Percentiles rank a stretch among this genome's conserved stretches.
phyloP scores from a whole-genome alignment of 2,113 vertebrate genomes.

The Osmerus eperlanus region DNA sequence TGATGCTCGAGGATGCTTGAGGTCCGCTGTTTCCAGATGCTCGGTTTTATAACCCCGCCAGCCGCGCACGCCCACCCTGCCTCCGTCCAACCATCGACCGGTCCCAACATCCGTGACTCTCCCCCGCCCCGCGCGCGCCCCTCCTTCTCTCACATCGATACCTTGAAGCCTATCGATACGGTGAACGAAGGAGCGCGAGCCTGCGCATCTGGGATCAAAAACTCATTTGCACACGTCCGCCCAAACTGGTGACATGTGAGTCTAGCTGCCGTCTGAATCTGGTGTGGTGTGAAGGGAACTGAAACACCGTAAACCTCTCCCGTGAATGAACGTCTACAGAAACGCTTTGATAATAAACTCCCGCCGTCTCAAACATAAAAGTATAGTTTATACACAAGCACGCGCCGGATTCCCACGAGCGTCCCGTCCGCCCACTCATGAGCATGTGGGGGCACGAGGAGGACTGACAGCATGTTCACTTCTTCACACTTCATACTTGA shows the following conservation, averaged over 20 bases:
- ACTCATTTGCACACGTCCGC: not conserved
- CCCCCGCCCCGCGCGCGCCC: not conserved
- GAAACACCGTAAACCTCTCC: constrained; percentile 10
- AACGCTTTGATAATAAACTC: too few relatives aligned
- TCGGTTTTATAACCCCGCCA: constrained; percentile 26
- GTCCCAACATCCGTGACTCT: not conserved
- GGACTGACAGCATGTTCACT: too few relatives aligned
- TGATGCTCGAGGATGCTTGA: not conserved
- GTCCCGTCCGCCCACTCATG: too few relatives aligned
- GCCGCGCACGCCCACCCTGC: not conserved
- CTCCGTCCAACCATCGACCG: not conserved
- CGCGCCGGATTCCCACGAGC: too few relatives aligned
- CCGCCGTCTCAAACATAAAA: too few relatives aligned
- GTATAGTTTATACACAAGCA: too few relatives aligned
- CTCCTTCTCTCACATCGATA: constrained; percentile 12
- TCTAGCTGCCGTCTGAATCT: not conserved
- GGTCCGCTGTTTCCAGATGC: not conserved
- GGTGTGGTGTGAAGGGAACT: too few relatives aligned
- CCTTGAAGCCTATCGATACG: not conserved
- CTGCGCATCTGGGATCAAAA: too few relatives aligned
- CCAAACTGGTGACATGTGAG: not conserved
- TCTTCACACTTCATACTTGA: constrained; percentile 5
- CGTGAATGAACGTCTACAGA: constrained; percentile 29
- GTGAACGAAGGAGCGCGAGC: not conserved
- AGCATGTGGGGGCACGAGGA: too few relatives aligned